phyloP scores from a whole-genome alignment of 2,888 invertebrate genomes.

The Callyntrura guangdongensis region DNA sequence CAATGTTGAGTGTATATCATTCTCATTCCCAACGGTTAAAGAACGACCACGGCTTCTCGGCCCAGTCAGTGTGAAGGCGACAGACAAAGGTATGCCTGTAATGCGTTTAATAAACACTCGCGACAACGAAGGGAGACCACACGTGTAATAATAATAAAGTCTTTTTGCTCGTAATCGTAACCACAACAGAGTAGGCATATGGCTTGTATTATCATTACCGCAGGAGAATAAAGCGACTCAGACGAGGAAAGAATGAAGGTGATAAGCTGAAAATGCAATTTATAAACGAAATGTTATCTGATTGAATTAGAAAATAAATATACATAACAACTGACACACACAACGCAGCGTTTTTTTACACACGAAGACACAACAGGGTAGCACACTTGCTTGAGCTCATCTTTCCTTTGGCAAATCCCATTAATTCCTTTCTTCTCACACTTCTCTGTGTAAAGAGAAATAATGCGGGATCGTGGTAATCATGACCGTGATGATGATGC shows the following conservation, averaged over 20 bases:
- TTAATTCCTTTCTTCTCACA: constrained; percentile 35
- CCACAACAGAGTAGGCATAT: not conserved
- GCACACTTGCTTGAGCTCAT: constrained; percentile 32
- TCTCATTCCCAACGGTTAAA: not conserved
- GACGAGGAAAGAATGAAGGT: not conserved
- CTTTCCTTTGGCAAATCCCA: constrained; percentile 33
- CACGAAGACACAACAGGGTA: not conserved
- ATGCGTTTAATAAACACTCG: not conserved
- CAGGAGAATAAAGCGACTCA: not conserved
- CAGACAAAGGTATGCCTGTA: constrained; percentile 18
- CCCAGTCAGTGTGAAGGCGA: constrained; percentile 54
- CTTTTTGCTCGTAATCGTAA: no score
- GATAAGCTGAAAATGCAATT: constrained; percentile 17
- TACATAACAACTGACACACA: no score
- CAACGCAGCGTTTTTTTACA: no score
- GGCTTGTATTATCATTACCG: not conserved
- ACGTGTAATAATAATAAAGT: not conserved
- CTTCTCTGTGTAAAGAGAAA: not conserved
- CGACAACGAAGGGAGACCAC: not conserved
- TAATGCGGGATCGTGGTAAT: constrained; percentile 13
- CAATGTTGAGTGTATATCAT: no score
- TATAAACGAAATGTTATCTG: constrained; percentile 13
- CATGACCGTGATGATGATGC: not conserved
- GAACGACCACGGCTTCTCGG: not conserved
- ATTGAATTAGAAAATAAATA: not conserved